phyloP scores from a whole-genome alignment of 1,140 invertebrate species.

The Hesperophylax magnus region DNA sequence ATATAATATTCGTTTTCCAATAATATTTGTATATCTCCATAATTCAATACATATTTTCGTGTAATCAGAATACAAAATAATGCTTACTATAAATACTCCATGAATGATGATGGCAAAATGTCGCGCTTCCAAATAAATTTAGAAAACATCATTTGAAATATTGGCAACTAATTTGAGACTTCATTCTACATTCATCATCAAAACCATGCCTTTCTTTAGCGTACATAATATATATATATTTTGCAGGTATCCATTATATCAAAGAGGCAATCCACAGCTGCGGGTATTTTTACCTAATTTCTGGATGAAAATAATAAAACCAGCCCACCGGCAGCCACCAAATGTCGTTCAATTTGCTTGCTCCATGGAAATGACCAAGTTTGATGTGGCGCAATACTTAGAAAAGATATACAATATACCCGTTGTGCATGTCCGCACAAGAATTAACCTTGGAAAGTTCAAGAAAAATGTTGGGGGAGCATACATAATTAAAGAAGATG shows the following conservation, averaged over 20 bases:
- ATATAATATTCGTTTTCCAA: too few relatives aligned
- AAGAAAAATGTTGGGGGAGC: slow-evolving; percentile 69
- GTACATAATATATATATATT: too few relatives aligned
- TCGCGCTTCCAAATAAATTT: too few relatives aligned
- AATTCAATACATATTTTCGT: too few relatives aligned
- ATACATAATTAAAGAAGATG: slow-evolving; percentile 86
- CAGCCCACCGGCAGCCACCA: slow-evolving; percentile 73
- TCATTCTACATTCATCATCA: too few relatives aligned
- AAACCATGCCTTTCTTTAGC: too few relatives aligned
- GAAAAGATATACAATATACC: slow-evolving; percentile 94
- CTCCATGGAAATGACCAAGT: slow-evolving; percentile 90
- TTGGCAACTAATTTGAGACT: too few relatives aligned
- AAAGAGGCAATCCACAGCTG: slow-evolving; percentile 90
- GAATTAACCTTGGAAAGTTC: slow-evolving; percentile 77
- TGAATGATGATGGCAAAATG: too few relatives aligned
- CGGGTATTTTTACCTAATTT: slow-evolving; percentile 93
- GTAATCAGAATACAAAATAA: too few relatives aligned
- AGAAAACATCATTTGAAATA: too few relatives aligned
- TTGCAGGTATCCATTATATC: slow-evolving; percentile 87
- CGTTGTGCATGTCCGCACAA: slow-evolving; percentile 80
- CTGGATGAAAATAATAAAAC: slow-evolving; percentile 91
- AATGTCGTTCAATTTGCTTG: slow-evolving; percentile 89
- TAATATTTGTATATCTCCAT: too few relatives aligned
- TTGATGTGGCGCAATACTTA: slow-evolving; percentile 93
- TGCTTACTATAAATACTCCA: too few relatives aligned